phyloP scores from a whole-genome alignment of 2,797 vertebrate species.

The Etheostoma perlongum region DNA sequence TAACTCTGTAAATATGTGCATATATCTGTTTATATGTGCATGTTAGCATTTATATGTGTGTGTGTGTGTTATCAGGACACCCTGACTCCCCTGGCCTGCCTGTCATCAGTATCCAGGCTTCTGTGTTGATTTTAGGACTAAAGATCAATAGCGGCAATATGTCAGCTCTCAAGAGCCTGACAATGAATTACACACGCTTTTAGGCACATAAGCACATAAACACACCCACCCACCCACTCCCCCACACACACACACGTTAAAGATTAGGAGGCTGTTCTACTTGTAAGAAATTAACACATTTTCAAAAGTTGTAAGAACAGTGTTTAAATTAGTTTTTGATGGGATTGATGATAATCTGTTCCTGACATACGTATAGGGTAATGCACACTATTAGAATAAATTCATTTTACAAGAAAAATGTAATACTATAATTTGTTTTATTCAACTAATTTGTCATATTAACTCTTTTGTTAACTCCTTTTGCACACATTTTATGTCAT shows the following conservation, averaged over 20 bases:
- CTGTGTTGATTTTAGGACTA: conserved; percentile 84
- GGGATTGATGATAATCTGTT: too few species aligned
- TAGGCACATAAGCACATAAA: conserved; percentile 79
- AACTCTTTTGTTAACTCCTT: background rate
- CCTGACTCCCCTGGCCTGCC: conserved; percentile 70
- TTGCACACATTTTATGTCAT: too few species aligned
- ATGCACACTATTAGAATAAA: background rate
- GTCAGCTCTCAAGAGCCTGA: conserved; percentile 85
- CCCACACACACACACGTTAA: background rate
- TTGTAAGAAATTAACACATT: too few species aligned
- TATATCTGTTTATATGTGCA: conserved; percentile 53
- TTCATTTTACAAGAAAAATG: background rate
- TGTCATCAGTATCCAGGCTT: conserved; percentile 81
- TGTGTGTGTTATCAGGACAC: conserved; percentile 72
- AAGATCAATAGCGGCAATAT: conserved; percentile 93
- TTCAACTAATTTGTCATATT: background rate
- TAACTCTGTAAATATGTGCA: conserved; percentile 43
- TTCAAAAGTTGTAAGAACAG: too few species aligned
- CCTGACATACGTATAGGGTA: background rate
- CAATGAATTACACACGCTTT: conserved; percentile 85
- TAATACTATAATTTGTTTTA: background rate
- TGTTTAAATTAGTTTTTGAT: too few species aligned
- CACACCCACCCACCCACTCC: conserved; percentile 38
- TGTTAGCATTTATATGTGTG: conserved; percentile 41
- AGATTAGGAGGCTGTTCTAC: too few species aligned